These are phyloP conservation scores for Drosophila tropicalis DNA, from an alignment of 1,140 invertebrate genomes.

Conservation along the genomic window DNA sequence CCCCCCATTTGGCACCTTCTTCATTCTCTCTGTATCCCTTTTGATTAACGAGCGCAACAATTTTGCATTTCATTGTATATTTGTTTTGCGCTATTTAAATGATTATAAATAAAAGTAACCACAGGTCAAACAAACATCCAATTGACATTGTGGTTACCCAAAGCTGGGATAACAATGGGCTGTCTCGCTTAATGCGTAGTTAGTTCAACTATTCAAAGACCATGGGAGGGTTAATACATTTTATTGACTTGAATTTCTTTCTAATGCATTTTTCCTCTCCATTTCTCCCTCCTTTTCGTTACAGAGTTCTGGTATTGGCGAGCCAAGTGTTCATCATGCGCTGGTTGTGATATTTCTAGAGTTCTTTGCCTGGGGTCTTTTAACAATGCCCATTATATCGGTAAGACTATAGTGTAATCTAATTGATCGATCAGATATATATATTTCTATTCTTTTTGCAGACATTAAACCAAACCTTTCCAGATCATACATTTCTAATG, in stretches of 20 bases:
- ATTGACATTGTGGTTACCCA: constrained; percentile 18
- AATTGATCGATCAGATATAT: neutral
- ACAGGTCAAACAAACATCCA: neutral
- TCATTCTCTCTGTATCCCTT: constrained; percentile 11
- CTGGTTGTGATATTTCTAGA: constrained; percentile 99
- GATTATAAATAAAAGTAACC: constrained; percentile 45
- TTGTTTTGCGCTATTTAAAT: constrained; percentile 43
- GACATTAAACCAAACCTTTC: constrained; percentile 98
- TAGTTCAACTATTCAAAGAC: no score
- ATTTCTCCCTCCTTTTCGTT: constrained; percentile 25
- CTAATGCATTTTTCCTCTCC: constrained; percentile 1
- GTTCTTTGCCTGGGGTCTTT: constrained; percentile 99
- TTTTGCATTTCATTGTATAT: constrained; percentile 56
- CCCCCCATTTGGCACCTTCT: neutral
- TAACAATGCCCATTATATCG: constrained; percentile 98
- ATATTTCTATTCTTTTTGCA: constrained; percentile 77
- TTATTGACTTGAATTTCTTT: neutral
- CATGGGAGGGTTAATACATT: no score
- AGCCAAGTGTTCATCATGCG: constrained; percentile 98
- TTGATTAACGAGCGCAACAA: constrained; percentile 49
- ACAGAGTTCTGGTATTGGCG: constrained; percentile 91
- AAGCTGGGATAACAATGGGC: no score
- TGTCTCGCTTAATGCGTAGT: constrained; percentile 3
- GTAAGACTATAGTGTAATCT: constrained; percentile 85
- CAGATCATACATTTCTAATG: constrained; percentile 99